Evolutionary conservation across 2,888 invertebrate species (phyloP).

Genomic region (Anagyrus pseudococci): DNA sequence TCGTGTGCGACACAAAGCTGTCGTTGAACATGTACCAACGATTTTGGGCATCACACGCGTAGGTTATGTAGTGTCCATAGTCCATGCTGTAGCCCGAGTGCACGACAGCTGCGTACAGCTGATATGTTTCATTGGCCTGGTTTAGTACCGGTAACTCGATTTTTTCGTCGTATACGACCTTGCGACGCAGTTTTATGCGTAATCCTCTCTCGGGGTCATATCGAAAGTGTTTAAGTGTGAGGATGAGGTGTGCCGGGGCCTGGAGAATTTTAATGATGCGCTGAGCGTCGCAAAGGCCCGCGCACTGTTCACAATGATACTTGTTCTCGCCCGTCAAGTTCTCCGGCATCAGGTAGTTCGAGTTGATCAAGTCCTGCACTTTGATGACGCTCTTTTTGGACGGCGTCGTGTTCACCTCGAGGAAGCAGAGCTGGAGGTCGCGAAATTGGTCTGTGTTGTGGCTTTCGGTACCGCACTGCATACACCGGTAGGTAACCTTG

Average conservation of each 20-base stretch:
- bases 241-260: constrained; percentile 78
- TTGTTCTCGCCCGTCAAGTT: constrained; percentile 80
- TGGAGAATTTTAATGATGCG: constrained; percentile 73
- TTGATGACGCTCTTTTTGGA: constrained; percentile 65
- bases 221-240: constrained; percentile 79
- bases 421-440: constrained; percentile 81
- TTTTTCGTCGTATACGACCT: constrained; percentile 68
- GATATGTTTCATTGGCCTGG: constrained; percentile 65
- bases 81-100: constrained; percentile 85
- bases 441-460: constrained; percentile 80
- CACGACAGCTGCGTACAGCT: constrained; percentile 82
- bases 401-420: constrained; percentile 63
- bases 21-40: constrained; percentile 86
- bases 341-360: constrained; percentile 78
- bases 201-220: constrained; percentile 75
- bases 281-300: constrained; percentile 78
- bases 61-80: constrained; percentile 88
- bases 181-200: constrained; percentile 81
- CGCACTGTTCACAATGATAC: constrained; percentile 82
- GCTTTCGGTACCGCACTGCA: constrained; percentile 75
- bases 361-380: constrained; percentile 78
- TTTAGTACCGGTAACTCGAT: constrained; percentile 60
- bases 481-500: constrained; percentile 77
- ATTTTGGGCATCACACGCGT: constrained; percentile 72
- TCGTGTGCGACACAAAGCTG: constrained; percentile 71